Evolutionary conservation across 1,140 invertebrate species (phyloP).

Genomic region (Lethrus apterus): DNA sequence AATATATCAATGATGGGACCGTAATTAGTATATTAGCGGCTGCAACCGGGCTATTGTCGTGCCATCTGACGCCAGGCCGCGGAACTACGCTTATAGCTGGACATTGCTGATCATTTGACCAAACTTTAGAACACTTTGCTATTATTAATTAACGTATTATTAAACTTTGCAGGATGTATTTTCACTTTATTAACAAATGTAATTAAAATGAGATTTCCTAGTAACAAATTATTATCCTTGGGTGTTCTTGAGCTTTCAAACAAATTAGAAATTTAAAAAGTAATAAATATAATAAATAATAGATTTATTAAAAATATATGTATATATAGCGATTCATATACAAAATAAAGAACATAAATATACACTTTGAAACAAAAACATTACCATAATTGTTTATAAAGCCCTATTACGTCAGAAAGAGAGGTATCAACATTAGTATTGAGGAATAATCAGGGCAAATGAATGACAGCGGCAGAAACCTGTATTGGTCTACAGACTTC

Average conservation of each 20-base stretch:
- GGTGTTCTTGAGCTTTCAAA: neutral
- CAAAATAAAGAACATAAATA: no score
- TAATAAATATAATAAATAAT: no score
- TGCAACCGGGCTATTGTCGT: conserved; percentile 20
- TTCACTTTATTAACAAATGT: conserved; percentile 3
- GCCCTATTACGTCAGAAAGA: no score
- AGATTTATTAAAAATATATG: no score
- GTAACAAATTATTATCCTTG: conserved; percentile 3
- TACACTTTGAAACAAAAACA: no score
- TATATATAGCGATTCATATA: no score
- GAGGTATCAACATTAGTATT: no score
- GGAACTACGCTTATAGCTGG: conserved; percentile 17
- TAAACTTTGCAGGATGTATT: conserved; percentile 8
- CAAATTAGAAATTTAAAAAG: neutral
- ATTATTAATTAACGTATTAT: conserved; percentile 11
- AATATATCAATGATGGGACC: conserved; percentile 22
- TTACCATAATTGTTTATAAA: no score
- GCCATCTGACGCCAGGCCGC: conserved; percentile 19
- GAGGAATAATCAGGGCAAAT: no score
- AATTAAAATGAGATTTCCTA: neutral
- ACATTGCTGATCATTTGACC: conserved; percentile 17
- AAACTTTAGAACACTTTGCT: conserved; percentile 15
- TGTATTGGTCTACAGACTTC: no score
- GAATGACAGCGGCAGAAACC: no score
- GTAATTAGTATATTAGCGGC: conserved; percentile 23